Evolutionary conservation across 2,113 vertebrate species (phyloP), one percentile per base, ranked within the genome.

Genomic region (Petaurus breviceps): DNA sequence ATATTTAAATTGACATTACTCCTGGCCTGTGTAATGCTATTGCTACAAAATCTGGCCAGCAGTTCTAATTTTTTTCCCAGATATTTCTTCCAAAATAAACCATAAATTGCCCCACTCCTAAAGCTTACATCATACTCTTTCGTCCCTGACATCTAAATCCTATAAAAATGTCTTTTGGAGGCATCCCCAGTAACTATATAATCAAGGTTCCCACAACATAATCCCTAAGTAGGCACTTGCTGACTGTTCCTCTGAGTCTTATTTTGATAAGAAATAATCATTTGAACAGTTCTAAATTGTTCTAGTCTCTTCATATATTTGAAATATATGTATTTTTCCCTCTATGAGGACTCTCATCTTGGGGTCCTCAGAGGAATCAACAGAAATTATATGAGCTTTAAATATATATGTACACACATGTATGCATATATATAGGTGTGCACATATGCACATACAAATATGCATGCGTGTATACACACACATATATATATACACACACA

Each of bases 71-170:
- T 57, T n/a, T 55, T 54, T 55, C 89, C 94, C 92, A 94, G 49
- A 92, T 94, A 61, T 97, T 97, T 95, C 95, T 97, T 96, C 93
- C 95, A 96, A 97, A 98, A 91, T 91, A 95, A 97, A 94, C 92
- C 92, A 96, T 96, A 96, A 92, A 92, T 95, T 93, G 90, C 93
- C 94, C 91, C 50, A 51, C 46, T 96, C 77, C 95, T 95, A 92
- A 94, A 94, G 51, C 26, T 97, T 95, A 92, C 90, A 3, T 97
- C 94, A 92, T 96, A 53, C 54, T 97, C 52, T 94, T 94, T 95
- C 77, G 92, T 95, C 51, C 92, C 90, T 97, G 95, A 57, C 54
- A 95, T 68, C 95, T 61, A 95, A 93, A 93, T 31, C 90, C 90
- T 92, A 93, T 90, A 95, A 91, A 91, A 91, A 89, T n/a, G 91